A percentile compares a stretch with the other conserved stretches of the same genome.
Conservation (phyloP, 23 tunicate genomes). For the Clavelina lepadiformis region DNA sequence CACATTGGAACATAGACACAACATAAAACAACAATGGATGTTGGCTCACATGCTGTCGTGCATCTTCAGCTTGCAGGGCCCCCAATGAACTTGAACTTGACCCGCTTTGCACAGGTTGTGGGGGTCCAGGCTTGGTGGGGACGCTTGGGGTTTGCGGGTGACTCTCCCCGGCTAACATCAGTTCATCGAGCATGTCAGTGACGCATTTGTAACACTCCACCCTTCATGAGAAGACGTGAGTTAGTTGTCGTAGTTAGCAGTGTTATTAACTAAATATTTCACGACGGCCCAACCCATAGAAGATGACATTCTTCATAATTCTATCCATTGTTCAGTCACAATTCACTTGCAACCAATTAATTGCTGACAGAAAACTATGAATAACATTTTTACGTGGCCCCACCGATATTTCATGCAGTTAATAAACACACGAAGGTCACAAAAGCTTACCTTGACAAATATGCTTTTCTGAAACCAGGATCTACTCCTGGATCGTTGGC, state of each 20-base stretch:
- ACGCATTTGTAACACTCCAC: constrained; percentile 75
- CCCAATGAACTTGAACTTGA: neutral
- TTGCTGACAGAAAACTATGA: too few species aligned
- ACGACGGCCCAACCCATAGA: too few species aligned
- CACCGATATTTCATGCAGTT: neutral
- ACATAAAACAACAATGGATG: neutral
- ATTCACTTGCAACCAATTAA: too few species aligned
- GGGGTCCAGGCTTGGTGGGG: constrained; percentile 77
- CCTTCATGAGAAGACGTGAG: too few species aligned
- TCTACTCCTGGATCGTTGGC: constrained; percentile 70
- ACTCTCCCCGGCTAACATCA: constrained; percentile 43
- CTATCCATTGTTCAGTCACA: too few species aligned
- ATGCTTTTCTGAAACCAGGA: constrained; percentile 60
- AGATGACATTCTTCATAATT: too few species aligned
- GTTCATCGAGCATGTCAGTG: constrained; percentile 76
- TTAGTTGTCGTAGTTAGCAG: too few species aligned
- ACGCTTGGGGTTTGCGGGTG: constrained; percentile 81
- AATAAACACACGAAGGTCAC: neutral
- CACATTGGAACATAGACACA: too few species aligned
- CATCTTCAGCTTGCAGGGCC: constrained; percentile 57
- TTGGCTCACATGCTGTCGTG: constrained; percentile 35
- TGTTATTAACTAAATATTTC: too few species aligned
- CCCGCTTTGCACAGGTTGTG: constrained; percentile 13
- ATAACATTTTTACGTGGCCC: neutral
- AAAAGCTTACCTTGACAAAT: constrained; percentile 42